phyloP scores from a whole-genome alignment of 2,113 vertebrate genomes.

The Silurus asotus region DNA sequence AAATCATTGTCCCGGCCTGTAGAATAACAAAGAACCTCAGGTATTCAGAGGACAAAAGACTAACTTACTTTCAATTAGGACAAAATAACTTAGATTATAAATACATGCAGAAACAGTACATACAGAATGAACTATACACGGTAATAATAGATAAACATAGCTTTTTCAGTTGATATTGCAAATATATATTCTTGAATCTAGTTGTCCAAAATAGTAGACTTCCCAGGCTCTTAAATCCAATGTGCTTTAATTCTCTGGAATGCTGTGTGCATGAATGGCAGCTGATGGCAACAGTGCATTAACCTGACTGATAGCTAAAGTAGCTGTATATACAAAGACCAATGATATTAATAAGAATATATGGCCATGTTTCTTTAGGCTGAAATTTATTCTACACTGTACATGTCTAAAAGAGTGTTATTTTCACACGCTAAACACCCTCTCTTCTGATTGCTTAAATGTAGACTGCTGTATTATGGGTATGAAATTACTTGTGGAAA shows the following conservation, averaged over 20 bases:
- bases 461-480: background rate
- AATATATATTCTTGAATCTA: background rate
- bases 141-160: constrained; percentile 18
- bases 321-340: constrained; percentile 22
- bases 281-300: constrained; percentile 8
- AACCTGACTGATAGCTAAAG: constrained; percentile 29
- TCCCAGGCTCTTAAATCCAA: constrained; percentile 5
- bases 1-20: constrained; percentile 4
- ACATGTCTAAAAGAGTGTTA: constrained; percentile 15
- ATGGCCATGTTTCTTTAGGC: constrained; percentile 17
- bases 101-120: constrained; percentile 28
- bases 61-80: constrained; percentile 10
- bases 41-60: background rate
- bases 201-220: background rate
- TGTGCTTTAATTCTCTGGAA: constrained; percentile 8
- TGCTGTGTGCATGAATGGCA: constrained; percentile 24
- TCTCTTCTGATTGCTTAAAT: constrained; percentile 1
- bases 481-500: constrained; percentile 31
- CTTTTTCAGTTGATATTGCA: constrained; percentile 11
- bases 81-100: constrained; percentile 19
- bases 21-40: constrained; percentile 1
- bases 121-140: constrained; percentile 22
- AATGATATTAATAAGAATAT: constrained; percentile 26
- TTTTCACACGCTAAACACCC: constrained; percentile 8
- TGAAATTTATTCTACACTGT: constrained; percentile 13